Percentiles rank a stretch among this genome's conserved stretches.
Conservation (phyloP, 2,888 invertebrate species). For the Lissonota sp. region DNA sequence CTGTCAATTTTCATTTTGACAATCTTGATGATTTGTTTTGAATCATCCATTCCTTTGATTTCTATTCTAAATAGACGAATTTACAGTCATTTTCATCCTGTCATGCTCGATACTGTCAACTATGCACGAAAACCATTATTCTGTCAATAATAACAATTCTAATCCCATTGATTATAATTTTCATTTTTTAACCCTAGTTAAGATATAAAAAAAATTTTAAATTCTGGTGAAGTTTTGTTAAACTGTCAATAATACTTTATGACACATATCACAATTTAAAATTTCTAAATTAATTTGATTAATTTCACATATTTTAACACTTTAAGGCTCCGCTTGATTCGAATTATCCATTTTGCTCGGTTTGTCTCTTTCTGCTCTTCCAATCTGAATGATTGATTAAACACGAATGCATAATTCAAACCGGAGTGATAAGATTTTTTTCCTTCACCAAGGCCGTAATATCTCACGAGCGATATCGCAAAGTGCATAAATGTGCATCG, state of each 20-base stretch:
- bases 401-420: conserved; percentile 47
- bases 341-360: not conserved
- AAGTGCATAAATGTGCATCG: conserved; percentile 17
- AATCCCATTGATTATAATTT: not conserved
- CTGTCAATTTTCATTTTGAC: not conserved
- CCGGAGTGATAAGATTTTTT: conserved; percentile 42
- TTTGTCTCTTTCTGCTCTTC: conserved; percentile 25
- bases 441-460: conserved; percentile 30
- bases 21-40: not conserved
- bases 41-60: not conserved
- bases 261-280: too few relatives aligned
- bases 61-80: not conserved
- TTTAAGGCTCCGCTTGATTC: too few relatives aligned
- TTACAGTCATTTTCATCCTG: conserved; percentile 8
- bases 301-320: too few relatives aligned
- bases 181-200: too few relatives aligned
- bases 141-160: not conserved
- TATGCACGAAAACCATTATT: not conserved
- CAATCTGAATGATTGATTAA: conserved; percentile 25
- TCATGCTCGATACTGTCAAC: not conserved
- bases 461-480: conserved; percentile 16
- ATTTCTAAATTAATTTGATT: too few relatives aligned
- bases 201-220: too few relatives aligned
- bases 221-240: too few relatives aligned
- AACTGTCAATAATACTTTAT: too few relatives aligned